Conservation (phyloP, 2,888 invertebrate genomes). For the Magallana nippona region DNA sequence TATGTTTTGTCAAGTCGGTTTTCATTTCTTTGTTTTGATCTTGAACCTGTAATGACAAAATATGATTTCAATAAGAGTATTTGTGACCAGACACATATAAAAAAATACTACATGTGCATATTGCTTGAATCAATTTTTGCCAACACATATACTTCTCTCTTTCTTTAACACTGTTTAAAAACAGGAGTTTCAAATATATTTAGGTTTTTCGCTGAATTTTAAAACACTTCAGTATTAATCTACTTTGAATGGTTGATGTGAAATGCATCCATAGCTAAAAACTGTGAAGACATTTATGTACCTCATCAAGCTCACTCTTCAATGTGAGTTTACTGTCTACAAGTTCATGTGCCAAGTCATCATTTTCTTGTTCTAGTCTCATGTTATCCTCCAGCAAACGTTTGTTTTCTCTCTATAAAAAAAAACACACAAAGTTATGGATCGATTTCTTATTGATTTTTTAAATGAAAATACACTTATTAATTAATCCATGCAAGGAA, state of each 20-base stretch:
- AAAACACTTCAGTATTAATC: too few species aligned
- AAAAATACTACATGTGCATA: too few species aligned
- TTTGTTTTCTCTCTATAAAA: conserved; percentile 80
- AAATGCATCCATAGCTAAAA: too few species aligned
- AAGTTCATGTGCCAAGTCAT: conserved; percentile 83
- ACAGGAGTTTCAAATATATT: too few species aligned
- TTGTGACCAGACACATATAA: neutral
- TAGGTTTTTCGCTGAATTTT: too few species aligned
- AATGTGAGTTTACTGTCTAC: conserved; percentile 83
- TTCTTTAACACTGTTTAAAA: too few species aligned
- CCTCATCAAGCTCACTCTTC: conserved; percentile 81
- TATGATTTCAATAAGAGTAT: neutral
- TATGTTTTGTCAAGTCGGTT: conserved; percentile 79
- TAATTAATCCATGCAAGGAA: too few species aligned
- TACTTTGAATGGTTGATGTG: too few species aligned
- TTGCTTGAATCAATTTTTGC: neutral
- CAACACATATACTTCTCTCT: too few species aligned
- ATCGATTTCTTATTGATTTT: neutral
- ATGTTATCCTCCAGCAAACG: conserved; percentile 82
- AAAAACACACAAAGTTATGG: neutral
- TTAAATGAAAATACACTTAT: too few species aligned
- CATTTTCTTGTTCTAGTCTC: conserved; percentile 83
- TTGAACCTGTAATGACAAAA: conserved; percentile 77
- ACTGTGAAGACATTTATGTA: conserved; percentile 45
- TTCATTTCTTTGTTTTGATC: conserved; percentile 80